Evolutionary conservation across 2,888 invertebrate species (phyloP).

Genomic region (Epistrophe eligans): DNA sequence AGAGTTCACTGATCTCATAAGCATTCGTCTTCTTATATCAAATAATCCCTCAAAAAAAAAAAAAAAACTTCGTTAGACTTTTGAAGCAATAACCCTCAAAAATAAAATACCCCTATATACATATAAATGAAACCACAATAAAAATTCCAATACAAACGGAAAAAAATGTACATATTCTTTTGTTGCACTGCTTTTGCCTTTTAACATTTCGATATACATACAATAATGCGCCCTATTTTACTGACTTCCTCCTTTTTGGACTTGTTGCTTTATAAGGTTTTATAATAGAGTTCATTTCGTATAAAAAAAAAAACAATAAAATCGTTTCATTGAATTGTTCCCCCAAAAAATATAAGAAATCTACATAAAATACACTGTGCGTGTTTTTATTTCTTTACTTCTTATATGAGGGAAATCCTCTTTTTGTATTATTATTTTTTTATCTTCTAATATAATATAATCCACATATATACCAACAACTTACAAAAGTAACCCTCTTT

Average conservation of each 20-base stretch:
- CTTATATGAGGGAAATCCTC: constrained; percentile 15
- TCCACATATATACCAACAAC: too few relatives aligned
- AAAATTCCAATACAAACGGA: constrained; percentile 18
- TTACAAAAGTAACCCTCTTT: constrained; percentile 51
- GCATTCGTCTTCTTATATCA: background rate
- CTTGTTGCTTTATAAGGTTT: constrained; percentile 51
- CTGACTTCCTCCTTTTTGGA: constrained; percentile 46
- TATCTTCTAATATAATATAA: background rate
- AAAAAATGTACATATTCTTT: constrained; percentile 8
- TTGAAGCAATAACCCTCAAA: background rate
- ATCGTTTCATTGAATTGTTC: constrained; percentile 45
- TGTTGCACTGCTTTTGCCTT: constrained; percentile 18
- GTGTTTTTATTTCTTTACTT: background rate
- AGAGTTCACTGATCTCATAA: background rate
- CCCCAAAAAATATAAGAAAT: constrained; percentile 35
- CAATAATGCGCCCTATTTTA: constrained; percentile 39
- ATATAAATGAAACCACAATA: constrained; percentile 5
- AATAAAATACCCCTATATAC: background rate
- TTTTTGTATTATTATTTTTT: constrained; percentile 23
- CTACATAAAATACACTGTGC: constrained; percentile 6
- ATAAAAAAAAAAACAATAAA: constrained; percentile 11
- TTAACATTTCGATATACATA: constrained; percentile 35
- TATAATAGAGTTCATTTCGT: background rate
- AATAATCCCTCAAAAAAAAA: background rate
- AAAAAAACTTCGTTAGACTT: background rate